Base-by-base conservation (phyloP, 2,888 invertebrate genomes). In the Drosophila pseudotalamancana region DNA sequence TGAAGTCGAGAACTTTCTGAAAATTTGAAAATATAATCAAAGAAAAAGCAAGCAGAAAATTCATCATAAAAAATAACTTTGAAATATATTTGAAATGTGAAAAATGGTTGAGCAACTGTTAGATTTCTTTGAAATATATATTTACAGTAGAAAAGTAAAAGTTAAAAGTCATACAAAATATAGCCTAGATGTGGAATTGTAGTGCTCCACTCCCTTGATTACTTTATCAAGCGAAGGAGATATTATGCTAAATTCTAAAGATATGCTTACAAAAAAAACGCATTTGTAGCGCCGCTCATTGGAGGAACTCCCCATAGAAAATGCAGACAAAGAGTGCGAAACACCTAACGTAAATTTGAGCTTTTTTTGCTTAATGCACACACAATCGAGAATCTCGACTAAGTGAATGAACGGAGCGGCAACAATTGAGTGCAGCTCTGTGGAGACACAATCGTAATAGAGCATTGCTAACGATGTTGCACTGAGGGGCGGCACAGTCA, bases 401-500 rank as follows among this genome's bases (percentile, higher is more conserved):
- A 73, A 73, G 59, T 72, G 59, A 69, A 71, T 57, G 61, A 57
- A 40, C 48, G 39, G 48, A 72, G 37, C 48, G 63, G 34, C 67
- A 74, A 57, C 48, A 73, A 56, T 66, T 76, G 63, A 66, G 56
- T 64, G 75, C 72, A 70, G 50, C 74, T 81, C 79, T 73, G 59
- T 81, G 51, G 81, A 74, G 73, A 81, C 77, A 61, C 54, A 78
- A 63, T 84, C 71, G 77, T 77, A 81, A 81, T 81, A 78, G 85
- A 81, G 76, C 85, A 81, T 78, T 71, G 78, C 71, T 81, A 84
- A 81, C 82, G 85, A 81, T 46, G 67, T 70, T 84, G 67, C 84
- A 76, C 78, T 64, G 62, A 76, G 56, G 63, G 43, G 54, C 57
- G 18, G 23, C n/a, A 43, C 12, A 53, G 60, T 42, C 64, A 56